Percentiles rank a stretch among this genome's conserved stretches.
Evolutionary conservation across 2,888 invertebrate genomes (phyloP).

Genomic region (Ophion costatus): DNA sequence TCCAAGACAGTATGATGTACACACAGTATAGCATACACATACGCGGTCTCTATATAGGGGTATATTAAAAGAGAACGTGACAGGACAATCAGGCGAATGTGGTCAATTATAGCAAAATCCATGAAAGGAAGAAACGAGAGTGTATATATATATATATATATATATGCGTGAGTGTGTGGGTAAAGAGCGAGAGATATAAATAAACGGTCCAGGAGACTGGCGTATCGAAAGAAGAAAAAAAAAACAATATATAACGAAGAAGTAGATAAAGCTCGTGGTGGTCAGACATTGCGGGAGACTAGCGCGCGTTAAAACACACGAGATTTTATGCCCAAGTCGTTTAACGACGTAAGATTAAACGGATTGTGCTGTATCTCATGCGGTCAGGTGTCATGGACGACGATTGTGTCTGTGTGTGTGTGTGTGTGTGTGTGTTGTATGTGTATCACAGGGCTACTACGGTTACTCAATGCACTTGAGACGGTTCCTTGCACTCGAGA

Average conservation of each 20-base stretch:
- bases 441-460: not conserved
- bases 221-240: not conserved
- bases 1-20: conserved; percentile 5
- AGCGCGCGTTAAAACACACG: conserved; percentile 8
- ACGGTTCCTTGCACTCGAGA: conserved; percentile 40
- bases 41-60: conserved; percentile 19
- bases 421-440: not conserved
- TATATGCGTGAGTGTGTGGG: not conserved
- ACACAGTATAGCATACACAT: conserved; percentile 1
- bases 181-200: too few species aligned
- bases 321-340: conserved; percentile 38
- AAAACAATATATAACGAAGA: conserved; percentile 14
- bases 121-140: conserved; percentile 35
- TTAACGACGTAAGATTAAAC: conserved; percentile 49
- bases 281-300: conserved; percentile 21
- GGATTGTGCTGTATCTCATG: conserved; percentile 51
- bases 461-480: conserved; percentile 20
- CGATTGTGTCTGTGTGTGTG: conserved; percentile 4
- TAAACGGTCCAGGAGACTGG: too few species aligned
- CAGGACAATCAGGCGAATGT: conserved; percentile 45
- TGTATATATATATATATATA: not conserved
- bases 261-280: conserved; percentile 39
- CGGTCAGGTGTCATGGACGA: conserved; percentile 57
- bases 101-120: conserved; percentile 48
- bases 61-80: conserved; percentile 51